Evolutionary conservation across 2,888 invertebrate species (phyloP).

Genomic region (Aphrophora alni): DNA sequence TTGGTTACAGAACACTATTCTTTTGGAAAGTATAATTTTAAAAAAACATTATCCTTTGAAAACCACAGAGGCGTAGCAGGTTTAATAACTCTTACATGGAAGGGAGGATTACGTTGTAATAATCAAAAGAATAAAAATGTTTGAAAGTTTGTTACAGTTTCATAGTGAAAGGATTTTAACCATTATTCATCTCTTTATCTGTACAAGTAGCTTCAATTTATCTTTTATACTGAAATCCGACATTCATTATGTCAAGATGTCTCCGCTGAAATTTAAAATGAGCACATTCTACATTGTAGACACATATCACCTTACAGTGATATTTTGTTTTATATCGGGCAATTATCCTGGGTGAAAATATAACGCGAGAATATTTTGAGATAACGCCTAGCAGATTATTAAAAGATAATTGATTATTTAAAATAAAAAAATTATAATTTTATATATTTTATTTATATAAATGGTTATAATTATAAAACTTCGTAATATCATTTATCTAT

Average conservation of each 20-base stretch:
- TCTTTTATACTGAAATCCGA: not conserved
- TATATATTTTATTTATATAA: too few relatives aligned
- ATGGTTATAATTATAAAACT: too few relatives aligned
- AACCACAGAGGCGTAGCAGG: not conserved
- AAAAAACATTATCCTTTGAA: not conserved
- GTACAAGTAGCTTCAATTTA: not conserved
- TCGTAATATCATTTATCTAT: too few relatives aligned
- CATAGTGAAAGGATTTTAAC: not conserved
- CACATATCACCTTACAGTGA: too few relatives aligned
- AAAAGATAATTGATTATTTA: too few relatives aligned
- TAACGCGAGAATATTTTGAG: too few relatives aligned
- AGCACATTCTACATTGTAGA: too few relatives aligned
- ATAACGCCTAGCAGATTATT: too few relatives aligned
- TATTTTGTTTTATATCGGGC: too few relatives aligned
- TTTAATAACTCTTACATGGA: not conserved
- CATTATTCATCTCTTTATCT: not conserved
- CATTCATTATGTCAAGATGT: not conserved
- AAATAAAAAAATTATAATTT: too few relatives aligned
- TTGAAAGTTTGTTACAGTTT: not conserved
- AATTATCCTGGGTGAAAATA: too few relatives aligned
- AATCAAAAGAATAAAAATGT: slow-evolving; percentile 4
- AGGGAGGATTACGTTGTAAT: not conserved
- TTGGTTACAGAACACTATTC: not conserved
- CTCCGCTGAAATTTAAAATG: too few relatives aligned
- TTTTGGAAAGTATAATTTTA: not conserved